Evolutionary conservation across 2,888 invertebrate species (phyloP), one percentile per base, ranked within the genome.

Genomic region (Lypha dubia): DNA sequence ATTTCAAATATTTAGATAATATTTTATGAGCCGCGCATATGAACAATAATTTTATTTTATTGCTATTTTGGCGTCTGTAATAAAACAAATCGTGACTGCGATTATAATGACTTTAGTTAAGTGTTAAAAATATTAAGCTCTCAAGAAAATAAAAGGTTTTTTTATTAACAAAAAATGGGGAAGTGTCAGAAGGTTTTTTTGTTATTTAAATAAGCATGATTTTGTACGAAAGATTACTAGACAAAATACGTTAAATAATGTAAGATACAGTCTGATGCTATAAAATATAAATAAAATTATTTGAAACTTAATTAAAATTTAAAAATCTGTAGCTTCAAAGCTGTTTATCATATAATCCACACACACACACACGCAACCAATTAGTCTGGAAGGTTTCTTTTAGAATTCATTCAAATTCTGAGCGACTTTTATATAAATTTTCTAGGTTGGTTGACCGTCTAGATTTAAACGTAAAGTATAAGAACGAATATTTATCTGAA

Each of bases 11-110:
- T 15, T 44, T 15, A 15, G 17, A 41, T 41, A 17, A 32, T 44
- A 2, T 71, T 28, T 71, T 71, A 44, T 32, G 41, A 38, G 24
- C 51, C 53, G 24, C 24, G 11, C 53, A 53, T 75, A 11, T 32
- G n/a, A 73, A 38, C 22, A 60, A 22, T 49, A 20, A 4, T 44
- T 28, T 22, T 22, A 32, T 9, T 56, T n/a, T 71, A 9, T 56
- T 44, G 17, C 24, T 49, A 20, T 24, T 46, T 58, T 44, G n/a
- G n/a, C n/a, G 38, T 28, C 15, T 58, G 17, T 32, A 44, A 60
- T 46, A 58, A 44, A 58, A 60, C 17, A 60, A 49, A 60, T 73
- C 73, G 73, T 73, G 60, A 60, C 35, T 49, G 22, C 13, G n/a
- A 60, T 46, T 17, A 9, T 58, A 56, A 71, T 71, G 58, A 17